These are phyloP conservation scores for Chaunax sp. DNA, from an alignment of 2,797 vertebrate genomes.

Conservation along the genomic window DNA sequence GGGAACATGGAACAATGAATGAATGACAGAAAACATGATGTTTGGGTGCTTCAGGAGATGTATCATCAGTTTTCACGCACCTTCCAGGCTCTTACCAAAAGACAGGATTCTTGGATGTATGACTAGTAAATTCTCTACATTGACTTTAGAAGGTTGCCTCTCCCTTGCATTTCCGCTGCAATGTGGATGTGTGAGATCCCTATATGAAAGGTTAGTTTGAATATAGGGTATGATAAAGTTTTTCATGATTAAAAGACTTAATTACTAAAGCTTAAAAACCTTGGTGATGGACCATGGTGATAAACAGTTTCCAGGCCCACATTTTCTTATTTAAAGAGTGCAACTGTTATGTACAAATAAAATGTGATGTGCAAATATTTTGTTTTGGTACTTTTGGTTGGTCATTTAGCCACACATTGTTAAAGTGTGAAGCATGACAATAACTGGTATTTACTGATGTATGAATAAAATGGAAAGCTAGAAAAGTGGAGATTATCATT, in stretches of 20 bases:
- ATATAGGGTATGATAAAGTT: background rate
- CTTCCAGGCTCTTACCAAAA: no score
- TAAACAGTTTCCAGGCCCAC: conserved; percentile 1
- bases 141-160: no score
- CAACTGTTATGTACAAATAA: background rate
- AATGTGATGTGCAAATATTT: no score
- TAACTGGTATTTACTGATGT: conserved; percentile 33
- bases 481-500: conserved; percentile 43
- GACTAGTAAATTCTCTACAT: no score
- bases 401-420: conserved; percentile 32
- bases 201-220: conserved; percentile 14
- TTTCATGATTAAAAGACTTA: conserved; percentile 30
- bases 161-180: background rate
- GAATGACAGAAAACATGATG: no score
- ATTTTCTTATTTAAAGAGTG: conserved; percentile 24
- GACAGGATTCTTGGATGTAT: no score
- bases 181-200: background rate
- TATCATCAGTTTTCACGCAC: no score
- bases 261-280: background rate
- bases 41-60: no score
- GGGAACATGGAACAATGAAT: no score
- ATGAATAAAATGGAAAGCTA: conserved; percentile 48
- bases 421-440: conserved; percentile 35
- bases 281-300: conserved; percentile 2
- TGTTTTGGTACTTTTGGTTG: conserved; percentile 18